Evolutionary conservation across 2,797 vertebrate genomes (phyloP), one percentile per base, ranked within the genome.

Genomic region (Gambelia wislizenii): DNA sequence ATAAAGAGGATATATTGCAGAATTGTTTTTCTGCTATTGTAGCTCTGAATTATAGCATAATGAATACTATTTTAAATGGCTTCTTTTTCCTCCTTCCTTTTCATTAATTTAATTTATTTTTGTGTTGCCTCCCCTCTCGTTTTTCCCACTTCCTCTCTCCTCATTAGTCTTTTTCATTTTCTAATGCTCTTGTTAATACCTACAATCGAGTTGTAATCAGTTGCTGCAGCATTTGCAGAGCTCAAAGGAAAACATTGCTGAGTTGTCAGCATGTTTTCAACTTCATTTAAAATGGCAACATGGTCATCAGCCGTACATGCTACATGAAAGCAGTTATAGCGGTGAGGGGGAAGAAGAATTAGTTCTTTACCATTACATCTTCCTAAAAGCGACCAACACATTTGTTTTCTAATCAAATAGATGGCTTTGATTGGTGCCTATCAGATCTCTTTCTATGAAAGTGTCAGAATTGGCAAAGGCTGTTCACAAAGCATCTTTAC

Each of bases 271-370:
- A 87, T 89, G 84, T 95, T 96, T 96, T 96, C 92, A 93, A 94
- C 90, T 94, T 96, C 94, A 95, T 96, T 96, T 92, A 94, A 95
- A 92, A 90, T 94, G 95, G 94, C 94, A 96, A 92, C 94, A 83
- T 93, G 91, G 92, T 94, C 94, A 95, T 95, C 95, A 94, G 49
- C 89, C 92, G 86, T 93, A 92, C 76, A 93, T 92, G 39, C 89
- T 87, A 8, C 52, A 93, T 87, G 92, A 82, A 36, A 85, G 72
- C 61, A 78, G 70, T 88, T 76, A 84, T 0, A 8, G 25, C 61
- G 49, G 79, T 54, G 72, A 69, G 33, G 52, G 52, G 47, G 70
- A 36, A 69, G 75, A 61, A 67, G 56, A 92, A 91, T 94, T 64
- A 49, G 78, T 92, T 93, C 52, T 14, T 83, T 91, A 30, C 56